Base-by-base conservation (phyloP, 2,888 invertebrate genomes). In the Boloria euphrosyne region DNA sequence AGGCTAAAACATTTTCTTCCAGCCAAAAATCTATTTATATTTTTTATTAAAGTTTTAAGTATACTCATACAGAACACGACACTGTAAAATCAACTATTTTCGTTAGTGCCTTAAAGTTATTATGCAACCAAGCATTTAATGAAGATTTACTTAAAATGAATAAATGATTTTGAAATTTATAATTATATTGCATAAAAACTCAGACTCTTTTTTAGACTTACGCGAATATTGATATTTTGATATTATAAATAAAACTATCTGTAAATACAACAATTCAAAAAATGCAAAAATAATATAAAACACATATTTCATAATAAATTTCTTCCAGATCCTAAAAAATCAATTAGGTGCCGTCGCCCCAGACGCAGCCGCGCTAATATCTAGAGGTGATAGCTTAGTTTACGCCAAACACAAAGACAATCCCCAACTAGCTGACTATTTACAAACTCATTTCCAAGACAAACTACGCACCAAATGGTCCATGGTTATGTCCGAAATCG, bases 311-410 rank as follows among this genome's bases (percentile, higher is more conserved):
- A 14, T 14, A 1, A 54, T 17, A 4, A 17, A 47, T 0, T 27
- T 18, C 10, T 59, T 38, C 2, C 76, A 95, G 95, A 89, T 94
- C 67, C 80, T 95, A 71, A 95, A 95, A 79, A 87, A 92, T 73
- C 95, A 95, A 82, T 81, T 95, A 69, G 93, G 93, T 44, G 87
- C 88, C 65, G 83, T 96, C 71, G 96, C 96, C 13, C 95, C 96
- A 2, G 96, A 95, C 81, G 96, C 96, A 67, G 96, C 96, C 6
- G 94, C 95, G 66, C 88, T 96, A 44, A 96, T 96, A 72, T 96
- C 96, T 17, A 94, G 94, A 78, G 96, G 96, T 0, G 96, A 96
- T 84, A 94, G 95, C 66, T 88, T 96, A 52, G 95, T 96, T 31
- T 93, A 96, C 82, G 93, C 93, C 50, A 94, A 93, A n/a, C 96